Evolutionary conservation across 53 echinoderm and acorn worm species (phyloP).

Genomic region (Temnopleurus reevesii): DNA sequence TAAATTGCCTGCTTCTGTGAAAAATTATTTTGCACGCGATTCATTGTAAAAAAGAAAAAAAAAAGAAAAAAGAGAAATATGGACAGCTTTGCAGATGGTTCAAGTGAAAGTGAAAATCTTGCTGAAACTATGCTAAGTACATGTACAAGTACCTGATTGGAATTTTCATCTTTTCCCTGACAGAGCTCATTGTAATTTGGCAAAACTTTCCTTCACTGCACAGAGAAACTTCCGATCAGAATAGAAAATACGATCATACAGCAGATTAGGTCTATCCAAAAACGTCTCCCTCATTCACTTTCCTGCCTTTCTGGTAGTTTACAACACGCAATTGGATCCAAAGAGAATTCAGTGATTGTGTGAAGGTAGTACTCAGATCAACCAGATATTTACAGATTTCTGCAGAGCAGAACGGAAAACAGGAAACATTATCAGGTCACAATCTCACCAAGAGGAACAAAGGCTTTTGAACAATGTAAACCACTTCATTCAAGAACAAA

Average conservation of each 20-base stretch:
- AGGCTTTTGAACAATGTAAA: too few relatives aligned
- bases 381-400: not conserved
- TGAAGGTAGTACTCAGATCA: not conserved
- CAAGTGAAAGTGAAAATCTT: too few relatives aligned
- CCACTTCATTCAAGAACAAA: too few relatives aligned
- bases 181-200: not conserved
- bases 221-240: constrained; percentile 2
- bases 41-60: too few relatives aligned
- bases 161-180: not conserved
- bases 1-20: too few relatives aligned
- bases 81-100: too few relatives aligned
- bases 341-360: not conserved
- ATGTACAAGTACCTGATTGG: not conserved
- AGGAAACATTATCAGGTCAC: too few relatives aligned
- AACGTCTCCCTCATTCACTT: too few relatives aligned
- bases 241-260: not conserved
- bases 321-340: not conserved
- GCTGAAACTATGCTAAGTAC: not conserved
- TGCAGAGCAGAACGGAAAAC: not conserved
- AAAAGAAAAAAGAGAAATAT: too few relatives aligned
- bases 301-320: not conserved
- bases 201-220: not conserved
- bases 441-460: too few relatives aligned
- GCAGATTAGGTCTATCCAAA: not conserved
- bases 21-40: too few relatives aligned